phyloP scores from a whole-genome alignment of 2,113 vertebrate genomes.

The Hydrochoerus hydrochaeris region DNA sequence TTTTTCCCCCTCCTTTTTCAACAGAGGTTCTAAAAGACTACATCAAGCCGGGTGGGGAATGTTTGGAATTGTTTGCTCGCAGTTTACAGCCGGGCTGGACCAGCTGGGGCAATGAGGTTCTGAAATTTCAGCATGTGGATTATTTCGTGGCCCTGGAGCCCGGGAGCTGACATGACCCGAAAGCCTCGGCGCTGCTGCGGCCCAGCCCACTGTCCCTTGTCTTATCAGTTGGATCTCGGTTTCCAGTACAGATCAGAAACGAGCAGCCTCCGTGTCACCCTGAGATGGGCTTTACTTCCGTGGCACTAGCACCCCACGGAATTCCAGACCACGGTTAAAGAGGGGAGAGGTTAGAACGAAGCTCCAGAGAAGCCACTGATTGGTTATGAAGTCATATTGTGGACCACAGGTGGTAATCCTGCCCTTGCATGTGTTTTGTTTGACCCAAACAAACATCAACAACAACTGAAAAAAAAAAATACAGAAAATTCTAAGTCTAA shows the following conservation, averaged over 20 bases:
- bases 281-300: slow-evolving; percentile 24
- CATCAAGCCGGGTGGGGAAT: slow-evolving; percentile 85
- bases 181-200: background rate
- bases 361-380: background rate
- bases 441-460: background rate
- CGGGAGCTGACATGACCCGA: slow-evolving; percentile 67
- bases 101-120: slow-evolving; percentile 98
- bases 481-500: background rate
- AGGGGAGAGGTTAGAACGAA: background rate
- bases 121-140: slow-evolving; percentile 95
- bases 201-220: slow-evolving; percentile 60
- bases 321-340: slow-evolving; percentile 32
- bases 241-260: slow-evolving; percentile 53
- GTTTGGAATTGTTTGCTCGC: slow-evolving; percentile 96
- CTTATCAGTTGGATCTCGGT: slow-evolving; percentile 32
- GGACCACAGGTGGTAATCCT: background rate
- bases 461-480: background rate
- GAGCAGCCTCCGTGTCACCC: background rate
- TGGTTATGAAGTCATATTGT: background rate
- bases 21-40: slow-evolving; percentile 93
- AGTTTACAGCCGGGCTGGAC: slow-evolving; percentile 96
- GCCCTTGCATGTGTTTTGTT: background rate
- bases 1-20: slow-evolving; percentile 13
- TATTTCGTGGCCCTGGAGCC: slow-evolving; percentile 86
- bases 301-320: background rate